A percentile compares a stretch with the other conserved stretches of the same genome.
These are phyloP conservation scores for Dufourea novaeangliae DNA, from an alignment of 1,140 invertebrate genomes.

Conservation along the genomic window DNA sequence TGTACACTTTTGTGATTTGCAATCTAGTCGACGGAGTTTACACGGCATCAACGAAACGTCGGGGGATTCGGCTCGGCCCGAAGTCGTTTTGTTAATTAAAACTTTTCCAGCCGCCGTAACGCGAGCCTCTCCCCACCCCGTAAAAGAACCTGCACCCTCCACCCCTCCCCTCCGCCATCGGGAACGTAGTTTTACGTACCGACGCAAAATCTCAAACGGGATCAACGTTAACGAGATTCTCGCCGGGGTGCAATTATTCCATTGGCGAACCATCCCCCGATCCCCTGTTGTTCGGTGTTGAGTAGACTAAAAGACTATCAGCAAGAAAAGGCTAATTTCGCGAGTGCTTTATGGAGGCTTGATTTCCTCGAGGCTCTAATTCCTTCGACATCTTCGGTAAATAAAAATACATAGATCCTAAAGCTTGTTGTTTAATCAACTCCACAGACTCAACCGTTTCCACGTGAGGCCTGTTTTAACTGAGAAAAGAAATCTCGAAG, in stretches of 20 bases:
- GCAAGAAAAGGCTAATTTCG: no score
- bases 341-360: no score
- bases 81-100: slow-evolving; percentile 53
- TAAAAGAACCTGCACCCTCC: slow-evolving; percentile 10
- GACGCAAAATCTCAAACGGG: not conserved
- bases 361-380: no score
- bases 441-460: no score
- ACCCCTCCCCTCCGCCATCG: not conserved
- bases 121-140: not conserved
- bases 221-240: slow-evolving; percentile 3
- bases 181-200: not conserved
- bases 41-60: slow-evolving; percentile 19
- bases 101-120: slow-evolving; percentile 28
- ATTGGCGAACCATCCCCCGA: not conserved
- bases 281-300: no score
- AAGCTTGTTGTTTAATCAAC: no score
- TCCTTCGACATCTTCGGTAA: no score
- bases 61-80: slow-evolving; percentile 12
- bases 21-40: slow-evolving; percentile 32
- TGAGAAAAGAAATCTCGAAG: no score
- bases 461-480: no score
- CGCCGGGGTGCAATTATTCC: not conserved
- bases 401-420: no score
- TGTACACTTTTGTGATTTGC: slow-evolving; percentile 41
- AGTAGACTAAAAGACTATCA: no score